Evolutionary conservation across 37 sponge, comb jelly and placozoan genomes (phyloP).

Genomic region (Agelas oroides): DNA sequence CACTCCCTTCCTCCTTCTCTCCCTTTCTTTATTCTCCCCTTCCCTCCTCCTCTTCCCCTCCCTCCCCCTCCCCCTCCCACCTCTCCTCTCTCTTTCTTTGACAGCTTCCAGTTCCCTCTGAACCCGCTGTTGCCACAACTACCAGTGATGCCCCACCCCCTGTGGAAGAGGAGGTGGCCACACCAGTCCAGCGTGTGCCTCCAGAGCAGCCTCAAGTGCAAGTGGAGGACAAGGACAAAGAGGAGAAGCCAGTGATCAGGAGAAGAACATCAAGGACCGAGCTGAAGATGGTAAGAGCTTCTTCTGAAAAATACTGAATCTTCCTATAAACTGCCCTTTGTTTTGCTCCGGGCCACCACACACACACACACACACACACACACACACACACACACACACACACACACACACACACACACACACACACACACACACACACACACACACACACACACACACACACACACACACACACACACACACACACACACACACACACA

Average conservation of each 20-base stretch:
- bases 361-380: neutral
- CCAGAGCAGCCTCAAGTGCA: no score
- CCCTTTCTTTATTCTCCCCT: neutral
- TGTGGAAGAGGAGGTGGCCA: no score
- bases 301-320: no score
- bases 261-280: conserved; percentile 30
- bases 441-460: conserved; percentile 15
- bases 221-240: no score
- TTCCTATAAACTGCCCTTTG: neutral
- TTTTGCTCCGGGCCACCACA: neutral
- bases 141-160: no score
- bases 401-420: neutral
- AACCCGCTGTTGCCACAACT: neutral
- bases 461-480: conserved; percentile 14
- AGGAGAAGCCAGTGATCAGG: neutral
- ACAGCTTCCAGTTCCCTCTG: neutral
- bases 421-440: conserved; percentile 10
- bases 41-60: conserved; percentile 5
- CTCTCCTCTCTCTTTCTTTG: neutral
- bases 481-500: no score
- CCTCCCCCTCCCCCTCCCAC: conserved; percentile 7
- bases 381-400: neutral
- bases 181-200: no score
- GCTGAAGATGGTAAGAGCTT: conserved; percentile 22
- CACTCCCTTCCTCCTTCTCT: conserved; percentile 6